phyloP scores from a whole-genome alignment of 2,113 vertebrate genomes.

The Tragulus kanchil region DNA sequence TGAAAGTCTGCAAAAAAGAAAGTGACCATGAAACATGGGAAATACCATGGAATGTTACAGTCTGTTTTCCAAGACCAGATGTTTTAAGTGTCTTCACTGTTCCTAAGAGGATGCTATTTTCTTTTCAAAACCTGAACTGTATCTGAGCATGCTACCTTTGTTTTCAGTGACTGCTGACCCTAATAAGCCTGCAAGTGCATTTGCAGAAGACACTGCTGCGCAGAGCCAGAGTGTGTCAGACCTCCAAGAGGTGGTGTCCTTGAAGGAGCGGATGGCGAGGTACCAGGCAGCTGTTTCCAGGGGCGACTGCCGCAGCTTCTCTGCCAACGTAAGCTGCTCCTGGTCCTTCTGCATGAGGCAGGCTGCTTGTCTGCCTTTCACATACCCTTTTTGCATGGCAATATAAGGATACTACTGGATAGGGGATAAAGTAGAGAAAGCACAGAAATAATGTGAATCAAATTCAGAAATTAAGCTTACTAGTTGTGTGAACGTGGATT shows the following conservation, averaged over 20 bases:
- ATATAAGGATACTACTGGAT: background rate
- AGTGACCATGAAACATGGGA: background rate
- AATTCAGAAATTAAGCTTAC: background rate
- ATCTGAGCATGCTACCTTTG: conserved; percentile 62
- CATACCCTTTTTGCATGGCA: background rate
- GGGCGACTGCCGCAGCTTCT: conserved; percentile 86
- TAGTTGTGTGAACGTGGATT: background rate
- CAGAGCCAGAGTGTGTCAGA: conserved; percentile 85
- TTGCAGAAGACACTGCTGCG: conserved; percentile 84
- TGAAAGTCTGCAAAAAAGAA: conserved; percentile 32
- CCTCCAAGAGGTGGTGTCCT: conserved; percentile 89
- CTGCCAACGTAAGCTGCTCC: conserved; percentile 90
- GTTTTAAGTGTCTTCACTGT: conserved; percentile 50
- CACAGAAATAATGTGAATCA: background rate
- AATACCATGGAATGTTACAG: background rate
- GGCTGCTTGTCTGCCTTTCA: background rate
- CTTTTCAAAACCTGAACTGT: background rate
- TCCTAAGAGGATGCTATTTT: conserved; percentile 51
- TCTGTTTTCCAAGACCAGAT: background rate
- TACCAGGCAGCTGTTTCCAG: conserved; percentile 94
- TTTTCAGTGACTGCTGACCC: conserved; percentile 88
- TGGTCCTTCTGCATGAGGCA: background rate
- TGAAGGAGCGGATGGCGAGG: conserved; percentile 92
- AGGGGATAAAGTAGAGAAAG: background rate
- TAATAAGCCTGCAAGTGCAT: conserved; percentile 84